Base-by-base conservation (phyloP, 2,113 vertebrate genomes). In the Uria lomvia region DNA sequence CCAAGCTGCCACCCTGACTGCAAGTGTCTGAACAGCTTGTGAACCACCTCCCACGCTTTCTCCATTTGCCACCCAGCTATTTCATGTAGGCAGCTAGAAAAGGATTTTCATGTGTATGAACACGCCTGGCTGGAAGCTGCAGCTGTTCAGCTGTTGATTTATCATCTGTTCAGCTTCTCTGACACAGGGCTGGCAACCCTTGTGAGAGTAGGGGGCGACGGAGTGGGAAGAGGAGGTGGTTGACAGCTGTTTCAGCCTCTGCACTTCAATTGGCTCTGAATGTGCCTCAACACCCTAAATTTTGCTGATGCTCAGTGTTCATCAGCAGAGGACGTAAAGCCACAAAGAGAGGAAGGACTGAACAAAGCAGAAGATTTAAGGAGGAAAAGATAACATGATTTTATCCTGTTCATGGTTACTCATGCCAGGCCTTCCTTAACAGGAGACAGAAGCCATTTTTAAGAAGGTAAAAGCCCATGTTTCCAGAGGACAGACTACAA, bases 111-210 rank as follows among this genome's bases (percentile, higher is more conserved):
- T 87, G 91, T 18, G 56, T 68, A 79, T 9, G 70, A 87, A 85
- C 80, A 95, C 4, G 95, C 66, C 87, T 81, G 65, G 34, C 81
- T 91, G 81, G 86, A 74, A 92, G 94, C 80, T 90, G 94, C 94
- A 97, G 95, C 95, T 97, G 96, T 92, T 97, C 91, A 75, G 84
- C 73, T 67, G 59, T 88, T 96, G 91, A 95, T 95, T 96, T 95
- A 94, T 96, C 65, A 32, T 67, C 79, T 60, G 77, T 32, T 93
- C 81, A 82, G 80, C 40, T 92, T 71, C 80, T 82, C 80, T 78
- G 60, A 89, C 66, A 82, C 2, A 5, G 36, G 80, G 73, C 56
- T 97, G 94, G 65, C 95, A 95, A 71, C 53, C 52, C 74, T 72
- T 20, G 8, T 42, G 49, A 78, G 73, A 71, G 40, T 24, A 66